Evolutionary conservation across 2,888 invertebrate genomes (phyloP).

Genomic region (Andrena dorsata): DNA sequence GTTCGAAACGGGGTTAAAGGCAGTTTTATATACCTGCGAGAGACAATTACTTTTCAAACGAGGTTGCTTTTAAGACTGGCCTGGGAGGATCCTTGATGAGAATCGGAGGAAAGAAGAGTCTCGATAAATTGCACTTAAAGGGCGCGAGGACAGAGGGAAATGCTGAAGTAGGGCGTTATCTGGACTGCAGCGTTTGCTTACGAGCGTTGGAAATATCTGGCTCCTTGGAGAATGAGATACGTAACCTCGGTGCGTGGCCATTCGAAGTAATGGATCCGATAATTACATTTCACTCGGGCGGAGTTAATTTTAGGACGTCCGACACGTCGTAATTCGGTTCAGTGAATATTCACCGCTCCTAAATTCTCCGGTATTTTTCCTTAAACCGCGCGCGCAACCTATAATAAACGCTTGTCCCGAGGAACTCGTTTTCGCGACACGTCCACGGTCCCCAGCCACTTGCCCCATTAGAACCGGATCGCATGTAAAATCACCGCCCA

Average conservation of each 20-base stretch:
- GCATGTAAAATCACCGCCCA: slow-evolving; percentile 10
- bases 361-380: neutral
- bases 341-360: neutral
- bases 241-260: neutral
- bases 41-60: slow-evolving; percentile 52
- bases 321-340: neutral
- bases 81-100: slow-evolving; percentile 7
- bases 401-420: neutral
- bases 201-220: neutral
- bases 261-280: neutral
- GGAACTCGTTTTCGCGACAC: slow-evolving; percentile 13
- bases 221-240: too few species aligned
- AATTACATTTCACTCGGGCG: neutral
- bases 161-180: neutral
- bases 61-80: slow-evolving; percentile 20
- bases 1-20: slow-evolving; percentile 41
- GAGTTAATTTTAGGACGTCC: neutral
- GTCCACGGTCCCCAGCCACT: neutral
- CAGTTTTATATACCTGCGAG: slow-evolving; percentile 38
- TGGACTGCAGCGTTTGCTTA: neutral
- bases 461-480: slow-evolving; percentile 16
- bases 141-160: neutral
- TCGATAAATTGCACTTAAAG: slow-evolving; percentile 12
- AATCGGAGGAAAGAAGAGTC: neutral
- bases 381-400: neutral